Conservation (phyloP, 2,797 vertebrate genomes). For the Gephyroberyx darwinii region DNA sequence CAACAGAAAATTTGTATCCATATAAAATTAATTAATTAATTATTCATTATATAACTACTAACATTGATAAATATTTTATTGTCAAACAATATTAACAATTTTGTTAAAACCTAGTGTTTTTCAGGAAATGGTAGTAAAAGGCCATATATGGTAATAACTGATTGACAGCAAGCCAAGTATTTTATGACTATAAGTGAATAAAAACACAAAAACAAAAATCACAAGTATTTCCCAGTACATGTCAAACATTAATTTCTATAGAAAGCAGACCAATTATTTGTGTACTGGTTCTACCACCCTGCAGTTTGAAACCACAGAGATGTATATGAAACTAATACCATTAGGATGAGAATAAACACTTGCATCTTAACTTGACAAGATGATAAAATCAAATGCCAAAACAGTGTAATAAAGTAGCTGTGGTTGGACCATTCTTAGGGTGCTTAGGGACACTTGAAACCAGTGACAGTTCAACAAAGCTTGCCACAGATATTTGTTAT, state of each 20-base stretch:
- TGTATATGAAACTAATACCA: neutral
- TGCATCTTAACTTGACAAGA: neutral
- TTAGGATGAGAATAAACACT: neutral
- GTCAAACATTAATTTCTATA: neutral
- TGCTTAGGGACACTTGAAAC: neutral
- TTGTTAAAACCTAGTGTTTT: too few relatives aligned
- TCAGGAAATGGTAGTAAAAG: too few relatives aligned
- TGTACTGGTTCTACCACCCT: neutral
- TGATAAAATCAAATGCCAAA: neutral
- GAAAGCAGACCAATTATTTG: neutral
- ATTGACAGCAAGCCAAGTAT: neutral
- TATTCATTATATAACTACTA: too few relatives aligned
- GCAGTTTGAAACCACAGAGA: neutral
- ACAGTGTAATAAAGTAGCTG: neutral
- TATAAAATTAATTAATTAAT: too few relatives aligned
- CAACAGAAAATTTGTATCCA: too few relatives aligned
- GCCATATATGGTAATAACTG: too few relatives aligned
- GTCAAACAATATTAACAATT: too few relatives aligned
- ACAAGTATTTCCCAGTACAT: neutral
- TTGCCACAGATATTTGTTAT: neutral
- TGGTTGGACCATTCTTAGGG: neutral
- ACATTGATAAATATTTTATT: too few relatives aligned
- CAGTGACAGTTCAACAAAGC: neutral
- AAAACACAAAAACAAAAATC: neutral
- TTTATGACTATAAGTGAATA: neutral